phyloP scores from a whole-genome alignment of 2,797 vertebrate genomes.

The Alosa sapidissima region DNA sequence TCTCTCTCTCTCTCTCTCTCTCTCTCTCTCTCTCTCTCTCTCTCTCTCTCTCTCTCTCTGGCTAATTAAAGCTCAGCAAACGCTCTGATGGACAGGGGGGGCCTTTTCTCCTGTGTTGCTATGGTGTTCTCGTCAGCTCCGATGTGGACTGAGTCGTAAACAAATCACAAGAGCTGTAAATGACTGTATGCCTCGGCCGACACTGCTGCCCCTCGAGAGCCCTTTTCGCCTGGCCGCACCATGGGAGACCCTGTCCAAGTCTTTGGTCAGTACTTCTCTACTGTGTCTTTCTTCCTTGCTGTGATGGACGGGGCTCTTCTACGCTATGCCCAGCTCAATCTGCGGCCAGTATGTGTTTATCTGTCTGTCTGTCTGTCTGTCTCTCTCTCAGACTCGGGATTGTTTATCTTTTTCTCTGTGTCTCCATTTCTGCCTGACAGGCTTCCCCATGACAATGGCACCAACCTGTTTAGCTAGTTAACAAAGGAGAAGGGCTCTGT shows the following conservation, averaged over 20 bases:
- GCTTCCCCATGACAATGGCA: constrained; percentile 59
- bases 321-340: neutral
- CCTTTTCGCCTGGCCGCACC: constrained; percentile 44
- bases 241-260: constrained; percentile 46
- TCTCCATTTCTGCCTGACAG: constrained; percentile 56
- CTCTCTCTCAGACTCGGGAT: constrained; percentile 4
- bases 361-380: neutral
- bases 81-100: constrained; percentile 59
- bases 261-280: constrained; percentile 27
- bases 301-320: constrained; percentile 3
- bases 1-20: too few relatives aligned
- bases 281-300: neutral
- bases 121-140: constrained; percentile 73
- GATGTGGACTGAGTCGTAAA: constrained; percentile 77
- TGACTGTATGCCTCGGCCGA: constrained; percentile 68
- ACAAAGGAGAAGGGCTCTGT: constrained; percentile 58
- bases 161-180: constrained; percentile 78
- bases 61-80: constrained; percentile 50
- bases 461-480: constrained; percentile 69
- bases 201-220: constrained; percentile 45
- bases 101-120: constrained; percentile 67
- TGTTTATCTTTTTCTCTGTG: constrained; percentile 34
- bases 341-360: neutral
- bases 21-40: constrained; percentile 21
- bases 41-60: constrained; percentile 38